Percentiles rank a stretch among this genome's conserved stretches.
phyloP scores from a whole-genome alignment of 2,797 vertebrate species.

The Nannoperca australis region DNA sequence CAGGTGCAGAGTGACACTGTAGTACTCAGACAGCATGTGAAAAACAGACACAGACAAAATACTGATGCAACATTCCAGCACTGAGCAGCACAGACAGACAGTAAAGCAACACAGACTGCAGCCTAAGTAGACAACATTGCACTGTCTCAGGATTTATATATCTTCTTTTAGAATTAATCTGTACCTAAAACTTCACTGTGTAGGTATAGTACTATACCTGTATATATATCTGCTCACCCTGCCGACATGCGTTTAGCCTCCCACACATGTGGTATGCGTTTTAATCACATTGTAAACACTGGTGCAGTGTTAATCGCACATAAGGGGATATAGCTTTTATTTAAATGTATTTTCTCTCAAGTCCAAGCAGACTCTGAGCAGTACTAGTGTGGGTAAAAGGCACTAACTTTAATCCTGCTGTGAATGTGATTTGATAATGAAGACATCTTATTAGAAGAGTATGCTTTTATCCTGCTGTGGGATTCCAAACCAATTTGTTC shows the following conservation, averaged over 20 bases:
- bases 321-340: constrained; percentile 53
- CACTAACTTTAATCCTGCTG: constrained; percentile 63
- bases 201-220: neutral
- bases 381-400: constrained; percentile 46
- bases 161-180: neutral
- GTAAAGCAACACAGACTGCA: constrained; percentile 57
- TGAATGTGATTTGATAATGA: constrained; percentile 68
- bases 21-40: constrained; percentile 24
- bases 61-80: constrained; percentile 41
- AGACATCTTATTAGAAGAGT: constrained; percentile 53
- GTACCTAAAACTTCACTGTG: neutral
- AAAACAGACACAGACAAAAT: constrained; percentile 23
- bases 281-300: constrained; percentile 30
- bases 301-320: constrained; percentile 34
- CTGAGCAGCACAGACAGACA: constrained; percentile 52
- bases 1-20: constrained; percentile 40
- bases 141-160: neutral
- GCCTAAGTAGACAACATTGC: constrained; percentile 1
- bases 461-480: constrained; percentile 56
- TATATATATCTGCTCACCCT: constrained; percentile 12
- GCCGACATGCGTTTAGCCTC: constrained; percentile 24
- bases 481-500: constrained; percentile 58
- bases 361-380: constrained; percentile 37
- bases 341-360: constrained; percentile 61
- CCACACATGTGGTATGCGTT: neutral